Evolutionary conservation across 2,113 vertebrate genomes (phyloP), one percentile per base, ranked within the genome.

Genomic region (Proteles cristata): DNA sequence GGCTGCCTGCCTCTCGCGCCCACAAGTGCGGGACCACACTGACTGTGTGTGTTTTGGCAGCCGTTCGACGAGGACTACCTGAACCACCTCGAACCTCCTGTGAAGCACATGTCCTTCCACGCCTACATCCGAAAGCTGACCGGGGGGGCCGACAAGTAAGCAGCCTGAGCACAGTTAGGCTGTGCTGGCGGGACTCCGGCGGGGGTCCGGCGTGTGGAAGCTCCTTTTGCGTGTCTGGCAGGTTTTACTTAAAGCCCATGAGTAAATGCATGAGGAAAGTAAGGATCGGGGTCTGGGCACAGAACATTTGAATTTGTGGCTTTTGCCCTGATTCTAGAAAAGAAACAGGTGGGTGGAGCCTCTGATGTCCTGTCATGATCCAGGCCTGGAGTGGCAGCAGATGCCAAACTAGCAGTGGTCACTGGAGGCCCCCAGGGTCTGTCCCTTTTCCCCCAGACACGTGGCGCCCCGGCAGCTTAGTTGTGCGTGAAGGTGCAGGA

Each of bases 101-200:
- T 99, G 98, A 99, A 99, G 98, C 99, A 99, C 98, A 99, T 99
- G 99, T 99, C 99, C 91, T 99, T 99, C 99, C 99, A 99, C 93
- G 99, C 99, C 86, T 99, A 99, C 97, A 99, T 99, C 97, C 99
- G 99, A 96, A 99, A 99, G 98, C 99, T 99, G 98, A 99, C 99
- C 0, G 99, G 99, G 28, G 99, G 99, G 35, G 99, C 99, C 1
- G 99, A 99, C 98, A 99, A 99, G 99, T 99, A 98, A 99, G 99
- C 48, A 88, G 50, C 83, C 66, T 43, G 50, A 28, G 17, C 1
- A 14, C 14, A 2, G 26, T 5, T 4, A 19, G 77, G 50, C 61
- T 23, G 19, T 11, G 3, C 17, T 12, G 10, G 0, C 4, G 58
- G 14, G 81, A 48, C n/a, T 26, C 28, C 4, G 14, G 0, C 6